phyloP scores from a whole-genome alignment of 23 tunicate species.

The Styela plicata region DNA sequence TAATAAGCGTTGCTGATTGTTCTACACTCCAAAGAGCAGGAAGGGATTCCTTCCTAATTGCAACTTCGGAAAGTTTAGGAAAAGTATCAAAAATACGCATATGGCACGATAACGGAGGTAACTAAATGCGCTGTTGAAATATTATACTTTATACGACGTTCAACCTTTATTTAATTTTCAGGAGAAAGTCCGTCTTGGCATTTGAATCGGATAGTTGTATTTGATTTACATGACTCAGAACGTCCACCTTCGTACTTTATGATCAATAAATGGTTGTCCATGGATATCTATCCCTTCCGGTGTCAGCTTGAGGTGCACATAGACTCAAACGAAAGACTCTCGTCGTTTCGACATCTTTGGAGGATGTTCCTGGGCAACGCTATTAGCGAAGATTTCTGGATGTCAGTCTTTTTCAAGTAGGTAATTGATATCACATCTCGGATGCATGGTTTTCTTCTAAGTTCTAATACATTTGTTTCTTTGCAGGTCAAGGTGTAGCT shows the following conservation, averaged over 20 bases:
- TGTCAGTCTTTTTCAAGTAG: constrained; percentile 54
- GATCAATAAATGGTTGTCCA: constrained; percentile 58
- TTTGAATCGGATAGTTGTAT: constrained; percentile 62
- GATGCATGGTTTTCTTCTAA: too few species aligned
- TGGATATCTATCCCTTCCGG: constrained; percentile 61
- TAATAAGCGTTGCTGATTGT: constrained; percentile 32
- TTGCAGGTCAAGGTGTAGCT: constrained; percentile 53
- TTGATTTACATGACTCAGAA: constrained; percentile 34
- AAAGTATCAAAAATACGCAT: constrained; percentile 41
- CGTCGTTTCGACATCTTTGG: constrained; percentile 36
- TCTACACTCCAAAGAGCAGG: constrained; percentile 53
- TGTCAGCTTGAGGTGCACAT: constrained; percentile 32
- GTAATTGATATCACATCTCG: not conserved
- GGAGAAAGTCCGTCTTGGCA: constrained; percentile 66
- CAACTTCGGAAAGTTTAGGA: constrained; percentile 35
- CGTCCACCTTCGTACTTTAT: constrained; percentile 41
- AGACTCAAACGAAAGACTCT: constrained; percentile 6
- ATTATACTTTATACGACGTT: not conserved
- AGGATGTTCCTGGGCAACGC: constrained; percentile 14
- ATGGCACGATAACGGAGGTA: constrained; percentile 91
- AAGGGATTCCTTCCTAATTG: constrained; percentile 59
- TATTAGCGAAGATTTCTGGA: constrained; percentile 44
- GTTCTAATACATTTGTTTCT: too few species aligned
- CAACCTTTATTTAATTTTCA: not conserved
- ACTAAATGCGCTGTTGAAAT: not conserved